phyloP scores from a whole-genome alignment of 2,888 invertebrate genomes.

The Punctoribates punctum region DNA sequence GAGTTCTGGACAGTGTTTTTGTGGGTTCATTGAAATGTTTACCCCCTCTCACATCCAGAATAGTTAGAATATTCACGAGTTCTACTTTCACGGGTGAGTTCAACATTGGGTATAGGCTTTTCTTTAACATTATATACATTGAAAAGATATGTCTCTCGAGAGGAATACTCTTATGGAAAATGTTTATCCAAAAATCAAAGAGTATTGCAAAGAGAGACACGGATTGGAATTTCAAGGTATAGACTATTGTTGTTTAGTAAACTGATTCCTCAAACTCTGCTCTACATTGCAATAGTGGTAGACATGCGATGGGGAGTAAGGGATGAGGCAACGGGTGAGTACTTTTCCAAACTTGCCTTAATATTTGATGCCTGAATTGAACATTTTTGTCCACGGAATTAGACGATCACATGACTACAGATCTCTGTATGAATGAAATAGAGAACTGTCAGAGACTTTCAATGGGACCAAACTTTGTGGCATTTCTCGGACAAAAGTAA shows the following conservation, averaged over 20 bases:
- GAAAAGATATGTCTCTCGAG: conserved; percentile 87
- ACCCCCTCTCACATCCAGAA: conserved; percentile 94
- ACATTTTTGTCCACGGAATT: neutral
- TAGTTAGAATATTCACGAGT: conserved; percentile 95
- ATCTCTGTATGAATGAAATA: conserved; percentile 95
- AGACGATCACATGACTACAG: conserved; percentile 99
- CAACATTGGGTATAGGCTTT: neutral
- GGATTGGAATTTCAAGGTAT: conserved; percentile 90
- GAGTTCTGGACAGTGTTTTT: conserved; percentile 84
- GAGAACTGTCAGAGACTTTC: conserved; percentile 94
- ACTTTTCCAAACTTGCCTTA: neutral
- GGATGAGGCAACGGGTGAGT: conserved; percentile 76
- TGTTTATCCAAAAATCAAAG: conserved; percentile 93
- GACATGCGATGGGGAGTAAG: conserved; percentile 99
- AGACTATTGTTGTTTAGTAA: conserved; percentile 42
- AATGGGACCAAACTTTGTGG: conserved; percentile 97
- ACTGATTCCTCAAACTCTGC: neutral
- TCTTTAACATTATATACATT: neutral
- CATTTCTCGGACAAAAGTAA: conserved; percentile 87
- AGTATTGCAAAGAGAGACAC: conserved; percentile 93
- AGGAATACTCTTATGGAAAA: conserved; percentile 96
- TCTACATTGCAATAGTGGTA: too few relatives aligned
- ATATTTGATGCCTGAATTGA: neutral
- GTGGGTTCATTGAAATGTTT: conserved; percentile 78
- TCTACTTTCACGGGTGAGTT: conserved; percentile 91